Percentiles rank a stretch among this genome's conserved stretches.
Evolutionary conservation across 2,888 invertebrate species (phyloP).

Genomic region (Xylota sylvarum): DNA sequence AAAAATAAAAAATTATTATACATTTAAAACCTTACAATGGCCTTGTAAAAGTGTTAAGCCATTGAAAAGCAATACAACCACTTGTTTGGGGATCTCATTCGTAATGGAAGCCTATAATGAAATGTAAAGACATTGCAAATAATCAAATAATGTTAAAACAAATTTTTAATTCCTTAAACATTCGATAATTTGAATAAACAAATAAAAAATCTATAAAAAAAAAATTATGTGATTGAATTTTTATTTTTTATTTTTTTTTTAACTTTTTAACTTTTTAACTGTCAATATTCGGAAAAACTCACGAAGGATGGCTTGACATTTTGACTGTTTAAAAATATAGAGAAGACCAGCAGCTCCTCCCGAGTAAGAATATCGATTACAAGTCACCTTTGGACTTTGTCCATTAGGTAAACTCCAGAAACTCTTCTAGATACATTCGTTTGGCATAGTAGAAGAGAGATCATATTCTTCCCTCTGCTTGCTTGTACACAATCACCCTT

Average conservation of each 20-base stretch:
- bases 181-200: slow-evolving; percentile 76
- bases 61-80: slow-evolving; percentile 37
- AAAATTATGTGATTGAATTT: not conserved
- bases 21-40: slow-evolving; percentile 44
- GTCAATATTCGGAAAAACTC: no score
- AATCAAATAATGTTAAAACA: slow-evolving; percentile 73
- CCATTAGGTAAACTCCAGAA: no score
- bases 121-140: slow-evolving; percentile 67
- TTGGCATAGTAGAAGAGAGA: no score
- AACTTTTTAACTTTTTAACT: no score
- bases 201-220: slow-evolving; percentile 10
- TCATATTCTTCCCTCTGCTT: no score
- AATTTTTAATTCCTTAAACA: slow-evolving; percentile 74
- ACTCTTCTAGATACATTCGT: no score
- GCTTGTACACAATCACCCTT: no score
- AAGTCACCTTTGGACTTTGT: no score
- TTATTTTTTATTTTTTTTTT: not conserved
- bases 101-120: slow-evolving; percentile 50
- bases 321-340: no score
- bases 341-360: no score
- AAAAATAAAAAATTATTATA: slow-evolving; percentile 4
- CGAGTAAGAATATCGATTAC: no score
- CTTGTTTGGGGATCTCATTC: slow-evolving; percentile 43
- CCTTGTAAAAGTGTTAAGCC: slow-evolving; percentile 50
- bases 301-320: no score